Percentiles rank a stretch among this genome's conserved stretches.
Conservation (phyloP, 2,797 vertebrate genomes). For the Hylomyscus alleni region DNA sequence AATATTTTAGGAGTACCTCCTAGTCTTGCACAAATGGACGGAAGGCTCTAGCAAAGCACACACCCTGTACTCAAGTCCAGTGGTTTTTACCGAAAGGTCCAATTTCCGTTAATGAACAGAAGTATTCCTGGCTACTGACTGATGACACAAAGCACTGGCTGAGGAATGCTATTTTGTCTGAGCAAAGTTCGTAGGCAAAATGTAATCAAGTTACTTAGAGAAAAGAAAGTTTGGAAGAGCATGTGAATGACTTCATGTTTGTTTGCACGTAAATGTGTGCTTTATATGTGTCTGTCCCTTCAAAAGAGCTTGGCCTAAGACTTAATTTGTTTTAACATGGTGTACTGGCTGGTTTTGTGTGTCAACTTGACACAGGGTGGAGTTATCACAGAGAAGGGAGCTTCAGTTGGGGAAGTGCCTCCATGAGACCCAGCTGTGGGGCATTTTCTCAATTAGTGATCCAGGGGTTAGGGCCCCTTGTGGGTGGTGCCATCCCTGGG, state of each 20-base stretch:
- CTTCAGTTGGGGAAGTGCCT: too few species aligned
- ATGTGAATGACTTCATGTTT: not conserved
- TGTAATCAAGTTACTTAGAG: constrained; percentile 3
- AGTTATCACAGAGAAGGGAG: too few species aligned
- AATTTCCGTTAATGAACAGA: not conserved
- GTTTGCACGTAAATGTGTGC: not conserved
- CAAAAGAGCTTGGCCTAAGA: not conserved
- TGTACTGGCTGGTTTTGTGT: too few species aligned
- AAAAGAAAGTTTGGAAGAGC: not conserved
- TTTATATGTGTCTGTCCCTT: not conserved
- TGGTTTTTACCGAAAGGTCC: not conserved
- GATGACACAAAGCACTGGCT: not conserved
- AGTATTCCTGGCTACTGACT: not conserved
- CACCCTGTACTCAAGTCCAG: too few species aligned
- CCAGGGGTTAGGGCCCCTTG: too few species aligned
- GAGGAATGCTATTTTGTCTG: not conserved
- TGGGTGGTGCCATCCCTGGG: too few species aligned
- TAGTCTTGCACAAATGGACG: not conserved
- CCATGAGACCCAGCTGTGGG: too few species aligned
- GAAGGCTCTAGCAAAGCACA: not conserved
- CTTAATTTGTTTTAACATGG: constrained; percentile 17
- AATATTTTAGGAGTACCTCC: not conserved
- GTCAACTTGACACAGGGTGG: too few species aligned
- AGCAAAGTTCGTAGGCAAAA: not conserved
- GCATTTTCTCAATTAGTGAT: too few species aligned